Conservation (phyloP, 2,888 invertebrate species). For the Cosmorhoe ocellata region DNA sequence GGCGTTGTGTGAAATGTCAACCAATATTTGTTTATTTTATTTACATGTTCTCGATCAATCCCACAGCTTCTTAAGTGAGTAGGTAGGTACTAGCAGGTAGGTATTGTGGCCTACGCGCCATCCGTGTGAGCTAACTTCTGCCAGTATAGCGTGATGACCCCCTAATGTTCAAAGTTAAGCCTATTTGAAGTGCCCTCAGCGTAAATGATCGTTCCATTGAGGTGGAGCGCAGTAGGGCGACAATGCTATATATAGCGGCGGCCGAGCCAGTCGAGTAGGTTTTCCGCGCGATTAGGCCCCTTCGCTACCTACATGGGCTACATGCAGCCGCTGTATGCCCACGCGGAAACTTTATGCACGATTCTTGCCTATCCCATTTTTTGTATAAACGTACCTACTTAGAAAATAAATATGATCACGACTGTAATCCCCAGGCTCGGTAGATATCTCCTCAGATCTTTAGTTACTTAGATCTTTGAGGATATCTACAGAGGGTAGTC, state of each 20-base stretch:
- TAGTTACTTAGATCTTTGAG: too few species aligned
- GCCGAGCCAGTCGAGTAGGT: constrained; percentile 50
- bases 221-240: constrained; percentile 29
- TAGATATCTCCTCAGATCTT: too few species aligned
- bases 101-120: constrained; percentile 17
- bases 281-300: constrained; percentile 52
- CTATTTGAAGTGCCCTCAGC: constrained; percentile 38
- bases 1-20: too few species aligned
- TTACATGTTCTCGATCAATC: too few species aligned
- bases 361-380: constrained; percentile 21
- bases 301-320: constrained; percentile 43
- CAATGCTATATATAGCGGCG: constrained; percentile 44
- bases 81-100: neutral
- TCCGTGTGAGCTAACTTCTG: constrained; percentile 19
- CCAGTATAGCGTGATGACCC: constrained; percentile 28
- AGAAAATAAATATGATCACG: too few species aligned
- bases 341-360: constrained; percentile 28
- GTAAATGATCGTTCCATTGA: constrained; percentile 33
- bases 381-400: too few species aligned
- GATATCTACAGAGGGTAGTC: too few species aligned
- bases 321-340: constrained; percentile 31
- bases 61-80: neutral
- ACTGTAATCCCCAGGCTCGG: too few species aligned
- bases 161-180: constrained; percentile 39
- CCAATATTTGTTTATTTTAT: too few species aligned